Evolutionary conservation across 2,113 vertebrate genomes (phyloP), one percentile per base, ranked within the genome.

Genomic region (Pedetes capensis): DNA sequence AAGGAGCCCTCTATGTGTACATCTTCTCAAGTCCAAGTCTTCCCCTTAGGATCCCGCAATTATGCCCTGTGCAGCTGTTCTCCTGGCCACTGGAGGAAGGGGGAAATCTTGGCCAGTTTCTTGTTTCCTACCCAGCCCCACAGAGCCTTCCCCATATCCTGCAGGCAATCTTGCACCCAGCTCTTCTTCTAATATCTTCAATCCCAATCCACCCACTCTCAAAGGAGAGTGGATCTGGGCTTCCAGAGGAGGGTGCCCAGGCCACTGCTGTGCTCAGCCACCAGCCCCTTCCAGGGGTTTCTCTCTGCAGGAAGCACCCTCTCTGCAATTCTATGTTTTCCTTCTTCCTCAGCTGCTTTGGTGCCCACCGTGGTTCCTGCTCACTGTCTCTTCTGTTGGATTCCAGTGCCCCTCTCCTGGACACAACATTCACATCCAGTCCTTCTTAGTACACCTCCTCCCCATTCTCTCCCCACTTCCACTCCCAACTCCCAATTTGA

Each of bases 261-360:
- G 44, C 12, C 47, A 29, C 27, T 39, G 34, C 53, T 23, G 6
- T 14, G n/a, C 53, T 42, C 13, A 5, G 17, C 20, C 9, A 5
- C 25, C n/a, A 1, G 2, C 13, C 2, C 5, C 32, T 4, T 16
- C 14, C 16, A 8, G 20, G 11, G 32, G 37, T 44, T 3, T 3
- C 0, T n/a, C 16, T 17, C 6, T 5, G 23, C 1, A 34, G 8
- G 57, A 29, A 76, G 10, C 0, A 1, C 2, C 3, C 4, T 3
- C 8, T 32, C 4, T 11, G 7, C 11, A 29, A 2, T 20, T 51
- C 6, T 22, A 61, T 5, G 9, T 57, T 6, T 34, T 2, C 8
- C 5, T 23, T 27, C 3, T 1, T 68, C 5, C 51, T 14, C 37
- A 18, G 37, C 42, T 3, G 2, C 76, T 55, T 12, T 18, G 27